A percentile compares a stretch with the other conserved stretches of the same genome.
These are phyloP conservation scores for Stichopus horrens DNA, from an alignment of 53 echinoderm and acorn worm genomes.

Conservation along the genomic window DNA sequence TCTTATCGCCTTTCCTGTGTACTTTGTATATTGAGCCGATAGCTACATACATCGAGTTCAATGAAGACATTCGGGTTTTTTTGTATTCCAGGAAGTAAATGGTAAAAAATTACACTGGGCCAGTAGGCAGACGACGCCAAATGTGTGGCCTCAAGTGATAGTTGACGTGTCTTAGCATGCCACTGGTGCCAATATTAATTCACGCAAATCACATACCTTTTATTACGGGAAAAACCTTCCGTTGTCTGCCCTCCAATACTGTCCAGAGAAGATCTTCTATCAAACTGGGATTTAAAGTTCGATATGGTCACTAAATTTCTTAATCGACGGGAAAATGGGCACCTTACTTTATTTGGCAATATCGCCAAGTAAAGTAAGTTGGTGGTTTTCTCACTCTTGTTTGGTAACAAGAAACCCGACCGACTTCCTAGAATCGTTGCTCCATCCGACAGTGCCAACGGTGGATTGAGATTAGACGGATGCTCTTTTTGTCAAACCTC, in stretches of 20 bases:
- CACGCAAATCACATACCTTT: slow-evolving; percentile 11
- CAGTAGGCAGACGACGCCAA: slow-evolving; percentile 64
- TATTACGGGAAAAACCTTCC: background rate
- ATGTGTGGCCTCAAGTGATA: slow-evolving; percentile 39
- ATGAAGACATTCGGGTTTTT: slow-evolving; percentile 42
- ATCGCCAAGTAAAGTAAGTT: too few species aligned
- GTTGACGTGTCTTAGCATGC: slow-evolving; percentile 39
- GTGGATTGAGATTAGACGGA: background rate
- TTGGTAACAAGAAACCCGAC: background rate
- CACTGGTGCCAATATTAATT: slow-evolving; percentile 41
- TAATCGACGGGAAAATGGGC: background rate
- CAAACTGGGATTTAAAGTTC: background rate
- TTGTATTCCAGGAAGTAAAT: slow-evolving; percentile 40
- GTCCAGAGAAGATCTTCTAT: background rate
- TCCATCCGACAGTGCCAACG: background rate
- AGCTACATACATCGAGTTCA: slow-evolving; percentile 34
- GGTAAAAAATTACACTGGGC: slow-evolving; percentile 36
- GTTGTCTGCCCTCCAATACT: background rate
- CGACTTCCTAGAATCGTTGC: background rate
- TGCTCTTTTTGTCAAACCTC: background rate
- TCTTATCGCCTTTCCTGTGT: slow-evolving; percentile 46
- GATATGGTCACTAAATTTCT: background rate
- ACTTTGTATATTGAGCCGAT: slow-evolving; percentile 52
- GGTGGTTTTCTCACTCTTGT: background rate
- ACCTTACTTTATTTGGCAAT: background rate